Evolutionary conservation across 2,888 invertebrate species (phyloP), one percentile per base, ranked within the genome.

Genomic region (Stenurella melanura): DNA sequence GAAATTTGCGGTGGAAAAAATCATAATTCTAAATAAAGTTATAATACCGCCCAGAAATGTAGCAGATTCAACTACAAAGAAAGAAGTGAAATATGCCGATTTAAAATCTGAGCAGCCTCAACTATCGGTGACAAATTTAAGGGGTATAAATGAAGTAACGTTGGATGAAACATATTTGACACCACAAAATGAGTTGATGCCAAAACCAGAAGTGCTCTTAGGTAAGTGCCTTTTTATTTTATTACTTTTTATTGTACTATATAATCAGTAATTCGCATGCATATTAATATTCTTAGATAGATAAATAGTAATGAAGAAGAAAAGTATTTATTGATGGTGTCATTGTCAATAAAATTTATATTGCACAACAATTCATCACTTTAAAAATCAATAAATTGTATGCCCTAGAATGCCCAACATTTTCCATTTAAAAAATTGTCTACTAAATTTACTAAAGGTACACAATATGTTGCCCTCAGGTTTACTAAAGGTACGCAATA

Each of bases 121-220:
- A 58, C 2, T 21, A 21, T 12, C 58, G 9, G 58, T 58, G 21
- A 12, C 15, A 21, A 54, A 50, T 19, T 34, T 6, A 38, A 42
- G 54, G 6, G 10, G 19, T 7, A 12, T 4, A 15, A 67, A 54
- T 54, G 74, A 74, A 60, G 42, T 74, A 17, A 70, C 66, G 30
- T 74, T 71, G 42, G 76, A 78, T 73, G 78, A 78, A 50, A 71
- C 71, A 12, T 54, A 74, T 69, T 73, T 78, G 11, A 58, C 34
- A 34, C 18, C 68, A 21, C 50, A 72, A 54, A 42, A 19, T 34
- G 57, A 12, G 18, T 9, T 18, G 17, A 21, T 21, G 42, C 0
- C 34, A 30, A 38, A 60, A 7, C 58, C 58, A 60, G 60, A 70
- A 19, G 21, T 21, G 7, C 21, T 21, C 15, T 42, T 38, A 60